phyloP scores from a whole-genome alignment of 2,888 invertebrate genomes.

The Mythimna vitellina region DNA sequence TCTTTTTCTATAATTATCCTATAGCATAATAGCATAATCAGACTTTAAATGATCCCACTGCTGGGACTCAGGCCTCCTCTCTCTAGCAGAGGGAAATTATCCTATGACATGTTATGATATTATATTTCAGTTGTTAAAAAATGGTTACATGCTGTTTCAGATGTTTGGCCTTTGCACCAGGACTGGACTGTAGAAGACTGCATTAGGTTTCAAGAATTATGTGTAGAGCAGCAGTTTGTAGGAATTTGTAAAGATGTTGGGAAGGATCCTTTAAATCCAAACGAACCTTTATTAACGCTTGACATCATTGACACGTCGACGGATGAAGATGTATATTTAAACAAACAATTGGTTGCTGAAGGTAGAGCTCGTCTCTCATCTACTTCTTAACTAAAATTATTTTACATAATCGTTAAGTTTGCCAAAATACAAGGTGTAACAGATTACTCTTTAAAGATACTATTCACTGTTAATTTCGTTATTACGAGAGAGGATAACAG shows the following conservation, averaged over 20 bases:
- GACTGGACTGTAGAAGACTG: constrained; percentile 95
- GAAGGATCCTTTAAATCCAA: constrained; percentile 91
- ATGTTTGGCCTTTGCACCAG: constrained; percentile 89
- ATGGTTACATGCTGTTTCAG: constrained; percentile 71
- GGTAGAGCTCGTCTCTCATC: constrained; percentile 89
- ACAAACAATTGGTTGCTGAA: constrained; percentile 91
- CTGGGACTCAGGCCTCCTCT: too few species aligned
- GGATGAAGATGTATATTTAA: constrained; percentile 92
- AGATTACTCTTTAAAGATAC: constrained; percentile 53
- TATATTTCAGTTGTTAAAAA: background rate
- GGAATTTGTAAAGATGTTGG: constrained; percentile 92
- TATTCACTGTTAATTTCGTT: constrained; percentile 37
- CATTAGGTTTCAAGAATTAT: constrained; percentile 93
- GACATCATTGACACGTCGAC: constrained; percentile 93
- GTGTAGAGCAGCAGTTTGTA: constrained; percentile 93
- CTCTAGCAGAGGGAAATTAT: too few species aligned
- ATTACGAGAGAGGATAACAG: constrained; percentile 57
- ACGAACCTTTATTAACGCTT: constrained; percentile 92
- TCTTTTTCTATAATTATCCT: background rate
- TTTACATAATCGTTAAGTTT: constrained; percentile 51
- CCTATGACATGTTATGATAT: background rate
- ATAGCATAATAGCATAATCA: too few species aligned
- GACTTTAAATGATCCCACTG: too few species aligned
- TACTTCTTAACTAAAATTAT: constrained; percentile 60
- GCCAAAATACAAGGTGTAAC: constrained; percentile 64